These are phyloP conservation scores for Dolomedes plantarius DNA, from an alignment of 2,888 invertebrate genomes.

Conservation along the genomic window DNA sequence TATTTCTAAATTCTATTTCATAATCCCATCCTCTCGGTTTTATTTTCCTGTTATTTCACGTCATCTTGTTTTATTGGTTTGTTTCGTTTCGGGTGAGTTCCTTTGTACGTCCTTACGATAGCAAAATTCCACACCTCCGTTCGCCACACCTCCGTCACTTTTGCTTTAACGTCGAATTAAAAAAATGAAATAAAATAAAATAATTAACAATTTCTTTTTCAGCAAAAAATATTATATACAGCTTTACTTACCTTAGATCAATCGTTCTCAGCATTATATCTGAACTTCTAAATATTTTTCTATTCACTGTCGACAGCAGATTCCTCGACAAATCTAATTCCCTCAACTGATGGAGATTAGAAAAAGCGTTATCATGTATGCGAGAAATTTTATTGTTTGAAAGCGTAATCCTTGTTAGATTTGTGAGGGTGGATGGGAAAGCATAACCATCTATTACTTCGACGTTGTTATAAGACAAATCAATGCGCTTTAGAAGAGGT, in stretches of 20 bases:
- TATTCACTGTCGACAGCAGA: slow-evolving; percentile 16
- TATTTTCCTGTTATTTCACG: no score
- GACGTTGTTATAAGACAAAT: slow-evolving; percentile 46
- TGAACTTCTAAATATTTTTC: slow-evolving; percentile 24
- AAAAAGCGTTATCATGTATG: slow-evolving; percentile 45
- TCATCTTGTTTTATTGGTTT: no score
- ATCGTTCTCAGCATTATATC: slow-evolving; percentile 3
- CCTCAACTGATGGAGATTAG: slow-evolving; percentile 17
- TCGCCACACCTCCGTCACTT: no score
- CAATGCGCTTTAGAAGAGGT: slow-evolving; percentile 14
- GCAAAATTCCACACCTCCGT: no score
- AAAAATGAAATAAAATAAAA: no score
- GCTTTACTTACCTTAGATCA: slow-evolving; percentile 44
- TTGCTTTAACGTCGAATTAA: no score
- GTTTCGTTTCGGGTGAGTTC: no score
- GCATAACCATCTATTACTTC: slow-evolving; percentile 10
- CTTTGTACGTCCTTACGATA: no score
- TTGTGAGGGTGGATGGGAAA: slow-evolving; percentile 17
- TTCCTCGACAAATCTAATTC: slow-evolving; percentile 48
- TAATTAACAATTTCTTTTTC: no score
- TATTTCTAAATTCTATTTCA: no score
- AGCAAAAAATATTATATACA: no score
- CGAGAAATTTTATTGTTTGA: slow-evolving; percentile 29
- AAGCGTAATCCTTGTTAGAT: slow-evolving; percentile 20
- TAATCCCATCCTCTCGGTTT: no score